Base-by-base conservation (phyloP, 35 echinoderm and acorn worm species). In the Eucidaris tribuloides region DNA sequence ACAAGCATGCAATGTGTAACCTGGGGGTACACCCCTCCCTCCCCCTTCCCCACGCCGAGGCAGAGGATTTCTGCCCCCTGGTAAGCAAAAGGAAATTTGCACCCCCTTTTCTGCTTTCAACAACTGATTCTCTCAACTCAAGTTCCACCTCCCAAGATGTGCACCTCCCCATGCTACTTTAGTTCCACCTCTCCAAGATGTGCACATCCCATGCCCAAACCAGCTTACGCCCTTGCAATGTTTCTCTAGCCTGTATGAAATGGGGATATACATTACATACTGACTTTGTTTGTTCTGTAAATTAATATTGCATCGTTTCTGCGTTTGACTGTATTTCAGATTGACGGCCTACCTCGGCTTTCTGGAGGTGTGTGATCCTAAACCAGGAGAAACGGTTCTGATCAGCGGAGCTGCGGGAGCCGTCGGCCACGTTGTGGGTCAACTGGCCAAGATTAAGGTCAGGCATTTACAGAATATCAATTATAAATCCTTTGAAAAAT, bases 391-490 rank as follows among this genome's bases (percentile, higher is more conserved):
- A 40, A 92, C 90, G 22, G 50, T 92, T 19, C 76, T 87, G 4
- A 84, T 92, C 4, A 92, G 80, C 35, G 90, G 60, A 66, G 90
- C 90, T 20, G 83, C 90, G 7, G 90, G 90, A 17, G 90, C 90
- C 1, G 90, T 92, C 14, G 90, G 90, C 2, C 57, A 49, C 58
- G 65, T 87, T 17, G 90, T 92, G 38, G 90, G 90, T 28, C 90
- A 92, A 52, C 55, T 92, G 7, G 90, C 64, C 5, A 92, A 92
- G 46, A 92, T 92, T 31, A 82, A 87, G 58, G 90, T 92, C 52
- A 92, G 62, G 89, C 43, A 43, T 34, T n/a, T n/a, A n/a, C n/a
- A n/a, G n/a, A n/a, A n/a, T n/a, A n/a, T n/a, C n/a, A n/a, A n/a
- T n/a, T n/a, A n/a, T n/a, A n/a, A n/a, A n/a, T n/a, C n/a, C n/a